These are phyloP conservation scores for Operophtera brumata DNA, from an alignment of 2,888 invertebrate genomes.

Conservation along the genomic window DNA sequence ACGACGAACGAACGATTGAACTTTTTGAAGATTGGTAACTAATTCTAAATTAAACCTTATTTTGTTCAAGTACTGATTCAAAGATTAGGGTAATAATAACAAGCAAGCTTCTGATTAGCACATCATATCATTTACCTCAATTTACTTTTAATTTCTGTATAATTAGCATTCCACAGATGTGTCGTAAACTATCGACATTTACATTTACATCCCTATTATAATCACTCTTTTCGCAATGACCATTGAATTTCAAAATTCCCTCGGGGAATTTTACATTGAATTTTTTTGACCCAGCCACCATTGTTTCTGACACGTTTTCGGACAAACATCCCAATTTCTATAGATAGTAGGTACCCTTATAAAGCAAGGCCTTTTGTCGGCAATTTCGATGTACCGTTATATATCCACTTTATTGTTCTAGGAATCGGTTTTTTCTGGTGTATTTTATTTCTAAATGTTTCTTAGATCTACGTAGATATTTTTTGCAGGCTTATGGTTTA, in stretches of 20 bases:
- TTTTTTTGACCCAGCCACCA: constrained; percentile 40
- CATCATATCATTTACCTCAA: too few species aligned
- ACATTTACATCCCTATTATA: constrained; percentile 19
- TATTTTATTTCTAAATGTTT: background rate
- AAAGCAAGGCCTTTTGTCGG: constrained; percentile 41
- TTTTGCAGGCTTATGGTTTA: too few species aligned
- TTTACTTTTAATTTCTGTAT: too few species aligned
- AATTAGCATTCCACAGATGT: background rate
- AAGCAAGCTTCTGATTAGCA: too few species aligned
- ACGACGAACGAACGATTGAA: too few species aligned
- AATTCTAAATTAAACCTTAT: too few species aligned
- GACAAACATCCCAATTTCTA: constrained; percentile 53
- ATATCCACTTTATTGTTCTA: constrained; percentile 29
- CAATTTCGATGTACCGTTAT: constrained; percentile 35
- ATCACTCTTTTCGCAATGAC: constrained; percentile 26
- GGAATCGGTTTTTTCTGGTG: constrained; percentile 14
- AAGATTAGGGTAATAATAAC: too few species aligned
- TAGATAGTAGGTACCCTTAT: constrained; percentile 43
- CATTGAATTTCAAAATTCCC: constrained; percentile 33
- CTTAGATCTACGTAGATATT: too few species aligned
- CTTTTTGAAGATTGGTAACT: too few species aligned
- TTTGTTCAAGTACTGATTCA: too few species aligned
- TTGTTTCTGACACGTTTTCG: constrained; percentile 56
- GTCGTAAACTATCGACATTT: constrained; percentile 13
- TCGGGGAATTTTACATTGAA: constrained; percentile 41